A percentile compares a stretch with the other conserved stretches of the same genome.
phyloP scores from a whole-genome alignment of 2,113 vertebrate species.

The Varanus komodoensis region DNA sequence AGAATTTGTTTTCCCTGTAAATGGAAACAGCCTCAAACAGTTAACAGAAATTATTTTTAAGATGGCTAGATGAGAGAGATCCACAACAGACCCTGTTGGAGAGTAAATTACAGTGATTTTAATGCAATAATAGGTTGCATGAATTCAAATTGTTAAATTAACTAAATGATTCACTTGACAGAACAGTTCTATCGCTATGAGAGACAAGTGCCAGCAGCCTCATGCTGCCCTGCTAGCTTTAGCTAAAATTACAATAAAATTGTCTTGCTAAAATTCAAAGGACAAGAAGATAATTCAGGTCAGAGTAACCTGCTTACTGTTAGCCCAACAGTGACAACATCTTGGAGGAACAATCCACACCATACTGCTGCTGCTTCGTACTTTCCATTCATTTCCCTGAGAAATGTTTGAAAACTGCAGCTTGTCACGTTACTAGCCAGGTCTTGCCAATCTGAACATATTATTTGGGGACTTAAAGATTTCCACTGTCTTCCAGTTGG shows the following conservation, averaged over 20 bases:
- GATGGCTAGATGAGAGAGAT: conserved; percentile 12
- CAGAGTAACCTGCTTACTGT: neutral
- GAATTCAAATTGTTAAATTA: conserved; percentile 30
- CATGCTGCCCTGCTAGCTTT: neutral
- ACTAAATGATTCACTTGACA: conserved; percentile 11
- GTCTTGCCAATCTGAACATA: neutral
- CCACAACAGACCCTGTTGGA: neutral
- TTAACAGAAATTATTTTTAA: neutral
- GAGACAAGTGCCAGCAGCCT: neutral
- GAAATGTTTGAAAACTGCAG: neutral
- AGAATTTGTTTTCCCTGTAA: neutral
- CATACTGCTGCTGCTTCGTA: neutral
- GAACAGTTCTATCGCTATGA: conserved; percentile 5
- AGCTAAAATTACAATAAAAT: conserved; percentile 20
- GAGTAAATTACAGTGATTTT: conserved; percentile 9
- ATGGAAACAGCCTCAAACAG: conserved; percentile 6
- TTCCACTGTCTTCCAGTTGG: neutral
- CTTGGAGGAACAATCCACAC: neutral
- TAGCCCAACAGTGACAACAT: neutral
- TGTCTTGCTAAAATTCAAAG: neutral
- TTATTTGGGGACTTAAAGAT: neutral
- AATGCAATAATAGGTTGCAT: conserved; percentile 3
- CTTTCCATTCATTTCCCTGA: neutral
- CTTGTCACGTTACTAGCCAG: neutral
- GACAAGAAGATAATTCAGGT: neutral